Percentiles rank a stretch among this genome's conserved stretches.
Evolutionary conservation across 2,888 invertebrate species (phyloP).

Genomic region (Bursaphelenchus okinawaensis): DNA sequence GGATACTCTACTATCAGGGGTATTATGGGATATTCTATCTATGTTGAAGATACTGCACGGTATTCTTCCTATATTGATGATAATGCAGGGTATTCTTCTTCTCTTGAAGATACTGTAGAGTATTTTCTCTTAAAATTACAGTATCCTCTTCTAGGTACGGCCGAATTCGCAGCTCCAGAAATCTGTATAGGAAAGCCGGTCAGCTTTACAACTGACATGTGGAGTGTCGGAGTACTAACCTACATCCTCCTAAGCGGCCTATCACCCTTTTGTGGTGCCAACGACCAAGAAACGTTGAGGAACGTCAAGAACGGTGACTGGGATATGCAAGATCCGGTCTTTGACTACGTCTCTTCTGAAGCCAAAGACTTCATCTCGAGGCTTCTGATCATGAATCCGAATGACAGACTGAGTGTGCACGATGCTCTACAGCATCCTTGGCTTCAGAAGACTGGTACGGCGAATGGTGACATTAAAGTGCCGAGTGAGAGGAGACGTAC

Average conservation of each 20-base stretch:
- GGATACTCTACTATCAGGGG: too few relatives aligned
- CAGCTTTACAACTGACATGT: conserved; percentile 99
- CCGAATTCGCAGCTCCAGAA: conserved; percentile 98
- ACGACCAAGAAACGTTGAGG: conserved; percentile 92
- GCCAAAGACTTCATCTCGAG: conserved; percentile 95
- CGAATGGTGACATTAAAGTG: conserved; percentile 64
- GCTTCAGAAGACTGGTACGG: conserved; percentile 67
- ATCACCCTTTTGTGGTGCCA: conserved; percentile 97
- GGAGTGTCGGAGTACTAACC: conserved; percentile 96
- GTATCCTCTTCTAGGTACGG: conserved; percentile 77
- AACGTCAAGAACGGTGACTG: conserved; percentile 97
- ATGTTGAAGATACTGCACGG: too few relatives aligned
- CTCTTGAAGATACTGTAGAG: too few relatives aligned
- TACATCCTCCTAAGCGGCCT: conserved; percentile 93
- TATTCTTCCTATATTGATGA: too few relatives aligned
- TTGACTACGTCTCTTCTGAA: conserved; percentile 86
- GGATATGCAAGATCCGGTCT: conserved; percentile 96
- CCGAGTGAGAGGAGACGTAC: conserved; percentile 77
- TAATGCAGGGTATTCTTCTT: too few relatives aligned
- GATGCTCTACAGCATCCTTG: conserved; percentile 91
- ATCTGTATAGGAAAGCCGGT: conserved; percentile 97
- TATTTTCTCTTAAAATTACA: too few relatives aligned
- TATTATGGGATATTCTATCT: too few relatives aligned
- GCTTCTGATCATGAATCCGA: conserved; percentile 82
- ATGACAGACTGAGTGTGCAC: conserved; percentile 94